Evolutionary conservation across 1,140 invertebrate species (phyloP).

Genomic region (Schlechtendalia chinensis): DNA sequence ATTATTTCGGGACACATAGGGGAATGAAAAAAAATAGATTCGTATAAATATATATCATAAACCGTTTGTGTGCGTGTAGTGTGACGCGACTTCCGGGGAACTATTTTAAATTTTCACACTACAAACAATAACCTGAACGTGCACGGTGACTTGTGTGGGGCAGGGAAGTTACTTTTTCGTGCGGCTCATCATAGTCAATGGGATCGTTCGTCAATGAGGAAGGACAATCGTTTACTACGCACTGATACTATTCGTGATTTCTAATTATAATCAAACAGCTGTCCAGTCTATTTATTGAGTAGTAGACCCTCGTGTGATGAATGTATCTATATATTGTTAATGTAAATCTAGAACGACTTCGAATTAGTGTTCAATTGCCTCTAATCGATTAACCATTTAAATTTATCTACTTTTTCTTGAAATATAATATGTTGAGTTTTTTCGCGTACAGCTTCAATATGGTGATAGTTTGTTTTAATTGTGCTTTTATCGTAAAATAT

Average conservation of each 20-base stretch:
- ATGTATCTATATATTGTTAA: slow-evolving; percentile 10
- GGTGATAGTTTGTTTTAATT: slow-evolving; percentile 1
- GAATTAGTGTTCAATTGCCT: neutral
- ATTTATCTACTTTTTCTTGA: neutral
- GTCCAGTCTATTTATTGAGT: neutral
- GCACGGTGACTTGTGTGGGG: neutral
- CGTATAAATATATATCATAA: neutral
- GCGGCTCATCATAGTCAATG: neutral
- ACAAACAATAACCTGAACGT: slow-evolving; percentile 12
- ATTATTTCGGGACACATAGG: neutral
- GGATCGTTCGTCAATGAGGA: slow-evolving; percentile 10
- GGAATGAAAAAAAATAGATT: neutral
- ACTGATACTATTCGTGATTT: slow-evolving; percentile 12
- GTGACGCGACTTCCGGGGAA: slow-evolving; percentile 13
- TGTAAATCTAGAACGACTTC: neutral
- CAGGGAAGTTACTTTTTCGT: neutral
- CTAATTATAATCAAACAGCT: slow-evolving; percentile 45
- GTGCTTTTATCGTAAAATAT: no score
- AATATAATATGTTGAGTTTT: slow-evolving; percentile 35
- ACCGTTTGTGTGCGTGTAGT: neutral
- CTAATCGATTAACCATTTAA: neutral
- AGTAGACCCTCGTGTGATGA: neutral
- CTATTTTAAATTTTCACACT: slow-evolving; percentile 35
- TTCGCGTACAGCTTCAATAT: slow-evolving; percentile 32
- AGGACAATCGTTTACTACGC: neutral